phyloP scores from a whole-genome alignment of 1,140 invertebrate species.

The Drosophila prosaltans region DNA sequence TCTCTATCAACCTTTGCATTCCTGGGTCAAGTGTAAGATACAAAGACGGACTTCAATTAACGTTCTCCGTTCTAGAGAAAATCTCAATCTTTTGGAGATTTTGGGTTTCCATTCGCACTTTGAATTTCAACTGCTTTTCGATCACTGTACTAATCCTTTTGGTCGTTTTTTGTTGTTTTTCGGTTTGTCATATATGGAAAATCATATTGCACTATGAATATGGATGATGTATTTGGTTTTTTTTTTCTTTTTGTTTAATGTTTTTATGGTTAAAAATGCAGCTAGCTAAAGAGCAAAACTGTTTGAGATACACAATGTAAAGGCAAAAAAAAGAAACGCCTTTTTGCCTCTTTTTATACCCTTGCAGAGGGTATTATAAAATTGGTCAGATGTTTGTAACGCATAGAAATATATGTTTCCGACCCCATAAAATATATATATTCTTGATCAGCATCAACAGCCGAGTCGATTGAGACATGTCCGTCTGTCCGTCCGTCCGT shows the following conservation, averaged over 20 bases:
- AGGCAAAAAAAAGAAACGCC: constrained; percentile 43
- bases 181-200: constrained; percentile 64
- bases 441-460: too few relatives aligned
- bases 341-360: constrained; percentile 18
- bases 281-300: constrained; percentile 54
- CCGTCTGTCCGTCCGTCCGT: too few relatives aligned
- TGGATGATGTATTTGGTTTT: constrained; percentile 75
- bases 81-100: not conserved
- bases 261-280: constrained; percentile 78
- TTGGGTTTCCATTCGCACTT: not conserved
- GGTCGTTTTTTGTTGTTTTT: constrained; percentile 43
- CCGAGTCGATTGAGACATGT: too few relatives aligned
- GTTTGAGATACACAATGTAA: constrained; percentile 68
- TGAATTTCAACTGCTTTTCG: not conserved
- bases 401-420: too few relatives aligned
- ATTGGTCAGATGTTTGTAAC: too few relatives aligned
- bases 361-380: too few relatives aligned
- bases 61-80: too few relatives aligned
- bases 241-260: constrained; percentile 60
- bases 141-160: constrained; percentile 40
- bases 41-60: too few relatives aligned
- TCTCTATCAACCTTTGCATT: too few relatives aligned
- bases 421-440: too few relatives aligned
- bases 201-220: constrained; percentile 76
- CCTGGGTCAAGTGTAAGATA: too few relatives aligned